Evolutionary conservation across 30 jellyfish, hydroid and myxozoan species (phyloP).

Genomic region (Turritopsis dohrnii): DNA sequence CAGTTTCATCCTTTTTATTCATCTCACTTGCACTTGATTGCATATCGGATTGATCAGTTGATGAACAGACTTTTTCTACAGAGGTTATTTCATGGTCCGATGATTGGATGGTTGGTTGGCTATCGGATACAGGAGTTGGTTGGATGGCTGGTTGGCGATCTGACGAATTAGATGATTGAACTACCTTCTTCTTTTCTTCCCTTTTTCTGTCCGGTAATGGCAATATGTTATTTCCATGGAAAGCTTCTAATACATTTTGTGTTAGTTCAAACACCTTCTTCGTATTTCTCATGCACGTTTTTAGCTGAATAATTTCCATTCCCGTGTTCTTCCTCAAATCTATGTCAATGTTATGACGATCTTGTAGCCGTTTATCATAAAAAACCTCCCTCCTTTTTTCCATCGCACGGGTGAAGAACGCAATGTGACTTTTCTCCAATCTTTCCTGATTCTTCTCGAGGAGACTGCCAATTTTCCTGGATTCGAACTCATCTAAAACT

Average conservation of each 20-base stretch:
- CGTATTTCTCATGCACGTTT: not conserved
- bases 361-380: not conserved
- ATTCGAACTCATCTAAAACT: not conserved
- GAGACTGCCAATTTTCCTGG: not conserved
- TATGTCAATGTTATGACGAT: not conserved
- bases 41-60: not conserved
- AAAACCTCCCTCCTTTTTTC: not conserved
- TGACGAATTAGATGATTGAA: not conserved
- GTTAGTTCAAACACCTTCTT: not conserved
- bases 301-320: not conserved
- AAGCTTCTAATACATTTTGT: not conserved
- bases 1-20: not conserved
- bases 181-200: too few species aligned
- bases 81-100: too few species aligned
- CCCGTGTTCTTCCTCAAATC: not conserved
- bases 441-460: not conserved
- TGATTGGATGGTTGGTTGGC: too few species aligned
- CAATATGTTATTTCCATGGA: not conserved
- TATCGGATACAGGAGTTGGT: too few species aligned
- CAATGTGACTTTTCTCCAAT: not conserved
- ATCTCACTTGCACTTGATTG: not conserved
- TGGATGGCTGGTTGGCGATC: too few species aligned
- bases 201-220: not conserved
- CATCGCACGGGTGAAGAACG: not conserved
- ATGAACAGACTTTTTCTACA: too few species aligned